These are phyloP conservation scores for Aethes cnicana DNA, from an alignment of 2,888 invertebrate species.

Conservation along the genomic window DNA sequence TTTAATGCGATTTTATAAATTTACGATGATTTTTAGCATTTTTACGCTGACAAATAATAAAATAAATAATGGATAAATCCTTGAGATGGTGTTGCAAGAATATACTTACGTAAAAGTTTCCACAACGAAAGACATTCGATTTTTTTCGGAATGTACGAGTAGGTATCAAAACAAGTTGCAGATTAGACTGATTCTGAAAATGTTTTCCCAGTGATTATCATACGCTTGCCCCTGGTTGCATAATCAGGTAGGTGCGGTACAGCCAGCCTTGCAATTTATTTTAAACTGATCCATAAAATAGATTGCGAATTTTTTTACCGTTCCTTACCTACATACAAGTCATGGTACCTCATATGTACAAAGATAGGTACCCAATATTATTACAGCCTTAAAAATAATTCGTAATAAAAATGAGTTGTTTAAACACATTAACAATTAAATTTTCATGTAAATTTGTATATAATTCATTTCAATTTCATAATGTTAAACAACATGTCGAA, in stretches of 20 bases:
- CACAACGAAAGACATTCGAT: constrained; percentile 22
- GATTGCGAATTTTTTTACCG: too few relatives aligned
- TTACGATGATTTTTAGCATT: constrained; percentile 15
- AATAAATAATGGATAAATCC: constrained; percentile 23
- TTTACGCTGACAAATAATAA: constrained; percentile 14
- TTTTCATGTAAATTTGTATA: too few relatives aligned
- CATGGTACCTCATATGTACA: too few relatives aligned
- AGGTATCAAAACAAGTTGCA: constrained; percentile 49
- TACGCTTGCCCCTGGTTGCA: constrained; percentile 55
- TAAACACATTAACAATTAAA: too few relatives aligned
- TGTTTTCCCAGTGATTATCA: constrained; percentile 52
- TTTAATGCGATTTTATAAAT: constrained; percentile 17
- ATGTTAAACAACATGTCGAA: too few relatives aligned
- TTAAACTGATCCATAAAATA: neutral
- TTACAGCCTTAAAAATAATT: too few relatives aligned
- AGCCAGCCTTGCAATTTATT: constrained; percentile 34
- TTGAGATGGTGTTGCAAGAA: constrained; percentile 22
- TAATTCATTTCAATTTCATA: too few relatives aligned
- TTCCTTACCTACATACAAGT: too few relatives aligned
- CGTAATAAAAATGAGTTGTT: too few relatives aligned
- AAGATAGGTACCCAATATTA: too few relatives aligned
- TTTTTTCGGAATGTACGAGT: constrained; percentile 10
- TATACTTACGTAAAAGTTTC: constrained; percentile 17
- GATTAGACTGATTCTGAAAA: constrained; percentile 52
- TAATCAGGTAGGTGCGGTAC: constrained; percentile 57